Base-by-base conservation (phyloP, 2,113 vertebrate species). In the Oncorhynchus kisutch region DNA sequence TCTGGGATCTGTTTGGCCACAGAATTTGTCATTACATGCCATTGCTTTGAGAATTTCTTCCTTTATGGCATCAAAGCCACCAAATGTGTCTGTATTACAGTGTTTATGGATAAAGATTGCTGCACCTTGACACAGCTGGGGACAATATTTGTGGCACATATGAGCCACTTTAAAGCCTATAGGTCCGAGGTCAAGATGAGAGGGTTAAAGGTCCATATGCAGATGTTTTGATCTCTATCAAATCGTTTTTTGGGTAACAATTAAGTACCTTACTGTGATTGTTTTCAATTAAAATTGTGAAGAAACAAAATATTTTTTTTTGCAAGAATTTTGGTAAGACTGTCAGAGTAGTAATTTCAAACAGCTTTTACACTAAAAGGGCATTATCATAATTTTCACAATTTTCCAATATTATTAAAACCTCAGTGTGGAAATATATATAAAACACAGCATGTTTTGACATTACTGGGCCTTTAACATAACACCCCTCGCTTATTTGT, bases 101-200 rank as follows among this genome's bases (percentile, higher is more conserved):
- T 88, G 72, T 84, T 89, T 88, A 71, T 75, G 77, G 75, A 20
- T 86, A 80, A 87, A 80, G 75, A 83, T 13, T 31, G 1, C 22
- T 3, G 2, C 62, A 68, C 60, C 81, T 64, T 64, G 22, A 66
- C 31, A 71, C 74, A 31, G 79, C 79, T 74, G 76, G 49, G 67
- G 80, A 73, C 72, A 66, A 72, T 34, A 77, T 59, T 73, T 51
- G 48, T 27, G 12, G 39, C 14, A 76, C 54, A 77, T 83, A 73
- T 22, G 82, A 82, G 59, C 72, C 71, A 71, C 80, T 82, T 82
- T 84, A 83, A 81, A 84, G 65, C 25, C 39, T 39, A 39, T 39
- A 39, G 34, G 73, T 82, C 57, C 73, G 72, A 79, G 75, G 75
- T 67, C 74, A 76, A 82, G 80, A 86, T 81, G 62, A 82, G 71